phyloP scores from a whole-genome alignment of 1,140 invertebrate genomes.

The Prorops nasuta region DNA sequence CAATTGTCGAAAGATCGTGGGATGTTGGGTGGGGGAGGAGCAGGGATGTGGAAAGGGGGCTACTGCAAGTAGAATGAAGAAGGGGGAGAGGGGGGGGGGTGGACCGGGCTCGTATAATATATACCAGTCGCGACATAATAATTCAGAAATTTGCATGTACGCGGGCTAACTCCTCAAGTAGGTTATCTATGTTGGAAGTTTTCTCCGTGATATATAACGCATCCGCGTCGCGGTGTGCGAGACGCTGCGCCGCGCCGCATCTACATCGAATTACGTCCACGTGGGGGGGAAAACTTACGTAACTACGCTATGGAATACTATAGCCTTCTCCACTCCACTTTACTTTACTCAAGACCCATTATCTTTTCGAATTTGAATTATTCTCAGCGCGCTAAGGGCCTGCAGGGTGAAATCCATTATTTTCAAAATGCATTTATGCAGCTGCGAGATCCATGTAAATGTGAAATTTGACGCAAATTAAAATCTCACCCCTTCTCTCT shows the following conservation, averaged over 20 bases:
- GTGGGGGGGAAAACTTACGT: conserved; percentile 38
- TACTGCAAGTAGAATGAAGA: conserved; percentile 17
- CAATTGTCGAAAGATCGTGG: conserved; percentile 19
- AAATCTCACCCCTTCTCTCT: too few species aligned
- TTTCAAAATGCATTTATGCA: not conserved
- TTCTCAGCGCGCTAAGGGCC: conserved; percentile 5
- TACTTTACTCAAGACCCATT: conserved; percentile 37
- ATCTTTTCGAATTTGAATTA: conserved; percentile 51
- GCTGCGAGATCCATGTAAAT: too few species aligned
- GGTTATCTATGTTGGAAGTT: conserved; percentile 58
- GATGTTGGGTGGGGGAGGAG: not conserved
- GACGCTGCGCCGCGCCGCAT: conserved; percentile 19
- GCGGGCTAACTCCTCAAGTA: conserved; percentile 58
- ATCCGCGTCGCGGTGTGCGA: conserved; percentile 31
- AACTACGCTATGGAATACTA: conserved; percentile 43
- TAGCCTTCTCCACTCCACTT: conserved; percentile 22
- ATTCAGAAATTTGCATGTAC: conserved; percentile 59
- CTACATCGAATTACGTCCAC: conserved; percentile 37
- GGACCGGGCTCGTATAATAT: conserved; percentile 33
- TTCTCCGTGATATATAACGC: conserved; percentile 53
- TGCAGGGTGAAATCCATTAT: not conserved
- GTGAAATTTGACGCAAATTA: too few species aligned
- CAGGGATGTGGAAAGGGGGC: conserved; percentile 17
- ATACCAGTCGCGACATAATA: conserved; percentile 52
- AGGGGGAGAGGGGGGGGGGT: conserved; percentile 21